phyloP scores from a whole-genome alignment of 2,797 vertebrate species.

The Sebastes baramenuke region DNA sequence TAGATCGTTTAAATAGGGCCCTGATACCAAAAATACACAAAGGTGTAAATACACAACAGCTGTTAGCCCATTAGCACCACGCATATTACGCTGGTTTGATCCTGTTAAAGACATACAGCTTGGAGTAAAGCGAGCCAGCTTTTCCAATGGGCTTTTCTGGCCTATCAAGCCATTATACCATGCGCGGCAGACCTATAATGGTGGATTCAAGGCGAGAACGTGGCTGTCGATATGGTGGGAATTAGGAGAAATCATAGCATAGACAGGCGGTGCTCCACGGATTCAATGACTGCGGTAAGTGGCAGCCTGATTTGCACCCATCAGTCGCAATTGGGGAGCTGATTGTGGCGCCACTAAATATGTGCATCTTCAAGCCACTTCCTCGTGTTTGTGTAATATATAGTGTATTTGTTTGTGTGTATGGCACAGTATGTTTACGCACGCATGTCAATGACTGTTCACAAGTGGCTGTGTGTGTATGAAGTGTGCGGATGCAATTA shows the following conservation, averaged over 20 bases:
- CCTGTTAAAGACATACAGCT: constrained; percentile 29
- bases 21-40: background rate
- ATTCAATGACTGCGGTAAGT: constrained; percentile 49
- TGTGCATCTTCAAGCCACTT: constrained; percentile 31
- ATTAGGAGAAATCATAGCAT: constrained; percentile 30
- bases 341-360: constrained; percentile 27
- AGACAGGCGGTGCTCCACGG: constrained; percentile 25
- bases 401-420: constrained; percentile 31
- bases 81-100: constrained; percentile 22
- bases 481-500: constrained; percentile 39
- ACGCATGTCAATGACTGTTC: background rate
- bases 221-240: constrained; percentile 38
- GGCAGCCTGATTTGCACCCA: constrained; percentile 57
- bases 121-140: constrained; percentile 22
- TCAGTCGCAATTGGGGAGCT: constrained; percentile 42
- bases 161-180: constrained; percentile 57
- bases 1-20: too few species aligned
- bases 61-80: constrained; percentile 23
- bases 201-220: constrained; percentile 39
- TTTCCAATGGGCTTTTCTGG: constrained; percentile 28
- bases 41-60: background rate
- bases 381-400: constrained; percentile 27
- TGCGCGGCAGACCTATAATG: constrained; percentile 26
- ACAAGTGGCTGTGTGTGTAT: constrained; percentile 4
- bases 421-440: constrained; percentile 17